A percentile compares a stretch with the other conserved stretches of the same genome.
Evolutionary conservation across 2,113 vertebrate genomes (phyloP).

Genomic region (Trogon melanurus): DNA sequence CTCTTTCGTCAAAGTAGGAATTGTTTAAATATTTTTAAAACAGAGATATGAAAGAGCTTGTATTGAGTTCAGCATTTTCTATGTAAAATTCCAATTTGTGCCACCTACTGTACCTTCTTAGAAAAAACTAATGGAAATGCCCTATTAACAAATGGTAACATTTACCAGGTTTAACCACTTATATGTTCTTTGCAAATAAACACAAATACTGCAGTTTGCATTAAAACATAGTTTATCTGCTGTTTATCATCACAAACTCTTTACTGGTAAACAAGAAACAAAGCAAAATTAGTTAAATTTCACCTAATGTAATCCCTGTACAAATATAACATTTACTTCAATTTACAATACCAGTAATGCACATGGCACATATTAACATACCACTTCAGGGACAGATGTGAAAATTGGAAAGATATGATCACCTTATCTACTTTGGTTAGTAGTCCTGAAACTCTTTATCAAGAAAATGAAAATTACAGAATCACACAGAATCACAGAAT

Average conservation of each 20-base stretch:
- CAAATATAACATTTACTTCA: not conserved
- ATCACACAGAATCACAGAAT: too few species aligned
- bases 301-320: not conserved
- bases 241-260: not conserved
- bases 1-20: not conserved
- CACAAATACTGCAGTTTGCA: not conserved
- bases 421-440: not conserved
- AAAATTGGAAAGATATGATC: not conserved
- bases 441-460: not conserved
- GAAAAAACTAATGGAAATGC: not conserved
- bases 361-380: not conserved
- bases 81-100: not conserved
- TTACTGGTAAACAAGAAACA: not conserved
- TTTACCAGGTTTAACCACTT: not conserved
- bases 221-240: not conserved
- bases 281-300: not conserved
- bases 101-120: not conserved
- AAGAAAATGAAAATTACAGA: not conserved
- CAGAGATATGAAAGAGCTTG: not conserved
- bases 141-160: not conserved
- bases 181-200: not conserved
- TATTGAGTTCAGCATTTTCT: not conserved
- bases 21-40: not conserved
- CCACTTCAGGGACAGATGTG: fast-evolving
- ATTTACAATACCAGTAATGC: not conserved